Base-by-base conservation (phyloP, 2,888 invertebrate species). In the Aleiodes testaceus region DNA sequence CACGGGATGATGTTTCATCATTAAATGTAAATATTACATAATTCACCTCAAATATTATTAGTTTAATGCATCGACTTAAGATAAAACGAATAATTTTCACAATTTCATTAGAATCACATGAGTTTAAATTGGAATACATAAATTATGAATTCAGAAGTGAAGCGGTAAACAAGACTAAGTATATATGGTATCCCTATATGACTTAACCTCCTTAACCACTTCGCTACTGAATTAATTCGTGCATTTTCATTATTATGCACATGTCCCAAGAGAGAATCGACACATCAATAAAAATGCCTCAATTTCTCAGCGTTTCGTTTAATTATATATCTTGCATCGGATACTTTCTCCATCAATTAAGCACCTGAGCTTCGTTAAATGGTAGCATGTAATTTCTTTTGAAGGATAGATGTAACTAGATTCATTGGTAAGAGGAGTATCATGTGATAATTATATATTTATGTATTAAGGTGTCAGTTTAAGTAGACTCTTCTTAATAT, bases 321-420 rank as follows among this genome's bases (percentile, higher is more conserved):
- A 76, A 77, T 76, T 78, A 75, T 71, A 71, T 68, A 72, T 70
- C 64, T 22, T 52, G n/a, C 45, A 50, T 49, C 71, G 70, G 66
- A 70, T 71, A 80, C 82, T 82, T 82, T 82, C 82, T 77, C 80
- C 76, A 72, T 78, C 77, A 78, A 79, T 79, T 79, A 78, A 72
- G 66, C 63, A 76, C 74, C 76, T 75, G 75, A 79, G 74, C 74
- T 76, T 73, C 77, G 72, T 79, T 77, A 78, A 55, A 14, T 12
- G 53, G 14, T 45, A 53, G 26, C 12, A 22, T 53, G 53, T 53
- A 6, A 53, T 53, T 53, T 53, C 26, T 26, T 53, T 30, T 9
- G 14, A 18, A 11, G 9, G 20, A 30, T 53, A 53, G 20, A 53
- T 53, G 22, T 26, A 53, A 26, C 53, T 20, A 53, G 53, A 53